Evolutionary conservation across 2,797 vertebrate species (phyloP), one percentile per base, ranked within the genome.

Genomic region (Channa striata): DNA sequence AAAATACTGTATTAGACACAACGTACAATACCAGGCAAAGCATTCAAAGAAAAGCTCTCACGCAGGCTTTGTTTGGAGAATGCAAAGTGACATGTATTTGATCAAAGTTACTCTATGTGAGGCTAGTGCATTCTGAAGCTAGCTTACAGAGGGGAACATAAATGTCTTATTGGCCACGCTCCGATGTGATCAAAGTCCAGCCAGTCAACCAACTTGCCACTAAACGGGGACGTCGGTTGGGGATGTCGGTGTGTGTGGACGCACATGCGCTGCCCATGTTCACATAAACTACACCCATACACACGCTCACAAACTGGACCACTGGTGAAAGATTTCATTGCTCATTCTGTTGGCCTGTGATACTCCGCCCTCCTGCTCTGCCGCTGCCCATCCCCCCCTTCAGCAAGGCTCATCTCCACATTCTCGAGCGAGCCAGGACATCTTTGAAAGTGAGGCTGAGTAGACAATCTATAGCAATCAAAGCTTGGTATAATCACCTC

Each of bases 291-390:
- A 39, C 65, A 57, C 21, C 60, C 44, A 64, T 63, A 61, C 34
- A 67, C 48, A 64, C 49, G 60, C 34, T 50, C 66, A 65, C 42
- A 65, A 63, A 43, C n/a, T 10, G 12, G 61, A 67, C 59, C 53
- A 61, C 40, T 54, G 79, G 51, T 39, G 37, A 87, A 82, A 87
- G 72, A 75, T 65, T 69, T 74, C 69, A 77, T 59, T 78, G 83
- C 82, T 92, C 87, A 80, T 87, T 84, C 79, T 86, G 71, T 59
- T 88, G 86, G 86, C 60, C 77, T 80, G 58, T 79, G 78, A 85
- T 83, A 80, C 77, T 64, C 73, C 72, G 11, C 73, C 80, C 77
- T 74, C 74, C 62, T 59, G 56, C 68, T 72, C 57, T 62, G 53
- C 61, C 48, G 59, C 60, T 58, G 64, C 76, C 83, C 85, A 78